phyloP scores from a whole-genome alignment of 1,140 invertebrate species.

The Scaptomyza graminum region DNA sequence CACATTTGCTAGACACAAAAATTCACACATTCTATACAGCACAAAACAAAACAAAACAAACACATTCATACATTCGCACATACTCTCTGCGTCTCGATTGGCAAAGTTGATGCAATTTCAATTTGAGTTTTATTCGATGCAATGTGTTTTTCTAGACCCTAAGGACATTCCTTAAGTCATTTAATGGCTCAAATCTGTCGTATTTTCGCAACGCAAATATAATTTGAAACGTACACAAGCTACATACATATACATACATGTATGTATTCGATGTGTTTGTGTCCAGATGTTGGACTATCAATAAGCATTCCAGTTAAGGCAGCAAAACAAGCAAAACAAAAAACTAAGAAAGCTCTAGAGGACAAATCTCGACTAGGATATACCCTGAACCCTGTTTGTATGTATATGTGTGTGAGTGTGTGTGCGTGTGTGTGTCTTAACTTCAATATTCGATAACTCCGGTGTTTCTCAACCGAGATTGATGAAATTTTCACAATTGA shows the following conservation, averaged over 20 bases:
- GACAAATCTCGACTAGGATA: too few relatives aligned
- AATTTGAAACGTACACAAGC: conserved; percentile 7
- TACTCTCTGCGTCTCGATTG: conserved; percentile 15
- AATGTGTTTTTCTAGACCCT: neutral
- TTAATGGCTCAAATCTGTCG: conserved; percentile 22
- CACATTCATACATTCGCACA: neutral
- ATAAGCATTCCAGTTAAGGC: neutral
- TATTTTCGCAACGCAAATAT: conserved; percentile 29
- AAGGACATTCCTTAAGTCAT: conserved; percentile 33
- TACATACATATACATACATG: neutral
- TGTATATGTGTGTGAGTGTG: too few relatives aligned
- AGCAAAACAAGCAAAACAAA: neutral
- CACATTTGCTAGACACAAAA: conserved; percentile 19
- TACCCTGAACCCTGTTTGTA: too few relatives aligned
- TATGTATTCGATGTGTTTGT: too few relatives aligned
- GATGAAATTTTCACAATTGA: too few relatives aligned
- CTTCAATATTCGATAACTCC: too few relatives aligned
- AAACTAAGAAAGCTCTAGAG: neutral
- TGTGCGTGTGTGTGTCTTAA: too few relatives aligned
- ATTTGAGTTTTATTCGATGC: conserved; percentile 32
- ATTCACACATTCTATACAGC: neutral
- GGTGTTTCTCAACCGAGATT: too few relatives aligned
- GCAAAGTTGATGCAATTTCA: conserved; percentile 46
- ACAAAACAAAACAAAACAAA: neutral
- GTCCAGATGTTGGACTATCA: neutral